phyloP scores from a whole-genome alignment of 1,140 invertebrate genomes.

The honey bee (Apis mellifera) region DNA sequence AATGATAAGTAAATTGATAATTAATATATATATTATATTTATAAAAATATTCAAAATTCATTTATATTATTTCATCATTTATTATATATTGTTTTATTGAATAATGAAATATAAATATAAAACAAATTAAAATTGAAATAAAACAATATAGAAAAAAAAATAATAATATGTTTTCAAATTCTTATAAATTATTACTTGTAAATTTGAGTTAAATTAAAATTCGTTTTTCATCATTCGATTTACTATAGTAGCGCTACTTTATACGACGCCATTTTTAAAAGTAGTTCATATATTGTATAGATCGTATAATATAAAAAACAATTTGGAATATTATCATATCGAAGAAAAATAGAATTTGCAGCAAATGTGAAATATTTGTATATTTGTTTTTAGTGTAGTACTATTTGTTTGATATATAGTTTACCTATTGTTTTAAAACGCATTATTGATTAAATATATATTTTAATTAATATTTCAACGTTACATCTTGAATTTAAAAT shows the following conservation, averaged over 20 bases:
- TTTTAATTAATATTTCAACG: neutral
- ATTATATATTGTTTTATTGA: neutral
- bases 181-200: neutral
- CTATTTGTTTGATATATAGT: neutral
- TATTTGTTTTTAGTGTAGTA: neutral
- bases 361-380: neutral
- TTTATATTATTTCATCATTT: no score
- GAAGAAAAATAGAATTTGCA: neutral
- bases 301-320: neutral
- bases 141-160: neutral
- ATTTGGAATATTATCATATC: neutral
- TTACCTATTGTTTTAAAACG: neutral
- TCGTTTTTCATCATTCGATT: neutral
- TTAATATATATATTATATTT: neutral
- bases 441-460: neutral
- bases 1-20: neutral
- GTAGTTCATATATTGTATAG: neutral
- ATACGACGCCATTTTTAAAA: constrained; percentile 2
- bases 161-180: neutral
- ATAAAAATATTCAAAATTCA: no score
- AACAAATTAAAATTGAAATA: neutral
- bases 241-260: neutral
- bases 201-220: no score
- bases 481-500: neutral
- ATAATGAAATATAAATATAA: no score